Evolutionary conservation across 2,113 vertebrate species (phyloP).

Genomic region (Sinocyclocheilus anophthalmus): DNA sequence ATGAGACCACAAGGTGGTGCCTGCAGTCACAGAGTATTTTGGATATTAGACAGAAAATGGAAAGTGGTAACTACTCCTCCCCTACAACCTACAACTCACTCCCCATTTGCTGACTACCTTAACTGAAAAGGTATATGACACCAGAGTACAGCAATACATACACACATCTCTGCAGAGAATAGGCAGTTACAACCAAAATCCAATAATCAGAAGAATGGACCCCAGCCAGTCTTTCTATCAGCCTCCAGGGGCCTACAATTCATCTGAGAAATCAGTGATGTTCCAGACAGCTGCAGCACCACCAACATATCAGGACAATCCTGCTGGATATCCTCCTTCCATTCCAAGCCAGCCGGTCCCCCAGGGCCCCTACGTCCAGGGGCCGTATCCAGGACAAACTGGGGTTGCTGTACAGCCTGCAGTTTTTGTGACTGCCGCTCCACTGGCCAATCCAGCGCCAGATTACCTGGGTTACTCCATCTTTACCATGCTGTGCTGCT

Average conservation of each 20-base stretch:
- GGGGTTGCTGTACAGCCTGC: constrained; percentile 62
- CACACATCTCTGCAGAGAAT: neutral
- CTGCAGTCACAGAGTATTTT: too few species aligned
- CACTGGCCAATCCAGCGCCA: constrained; percentile 52
- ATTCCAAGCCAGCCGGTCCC: neutral
- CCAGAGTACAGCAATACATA: too few species aligned
- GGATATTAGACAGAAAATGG: too few species aligned
- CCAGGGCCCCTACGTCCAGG: constrained; percentile 31
- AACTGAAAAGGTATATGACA: too few species aligned
- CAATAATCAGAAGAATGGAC: constrained; percentile 55
- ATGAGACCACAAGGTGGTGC: too few species aligned
- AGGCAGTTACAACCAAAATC: neutral
- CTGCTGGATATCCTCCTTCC: constrained; percentile 6
- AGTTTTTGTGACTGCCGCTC: constrained; percentile 54
- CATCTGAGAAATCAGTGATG: constrained; percentile 53
- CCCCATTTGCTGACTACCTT: neutral
- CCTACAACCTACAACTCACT: too few species aligned
- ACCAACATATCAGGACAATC: neutral
- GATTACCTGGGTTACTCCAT: constrained; percentile 31
- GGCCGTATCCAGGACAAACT: constrained; percentile 34
- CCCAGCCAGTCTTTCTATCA: constrained; percentile 36
- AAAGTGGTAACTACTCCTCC: too few species aligned
- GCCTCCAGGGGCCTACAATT: neutral
- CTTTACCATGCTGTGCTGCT: neutral
- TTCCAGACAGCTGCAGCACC: neutral